Conservation (phyloP, 2,888 invertebrate species). For the Tiliacea citrago region DNA sequence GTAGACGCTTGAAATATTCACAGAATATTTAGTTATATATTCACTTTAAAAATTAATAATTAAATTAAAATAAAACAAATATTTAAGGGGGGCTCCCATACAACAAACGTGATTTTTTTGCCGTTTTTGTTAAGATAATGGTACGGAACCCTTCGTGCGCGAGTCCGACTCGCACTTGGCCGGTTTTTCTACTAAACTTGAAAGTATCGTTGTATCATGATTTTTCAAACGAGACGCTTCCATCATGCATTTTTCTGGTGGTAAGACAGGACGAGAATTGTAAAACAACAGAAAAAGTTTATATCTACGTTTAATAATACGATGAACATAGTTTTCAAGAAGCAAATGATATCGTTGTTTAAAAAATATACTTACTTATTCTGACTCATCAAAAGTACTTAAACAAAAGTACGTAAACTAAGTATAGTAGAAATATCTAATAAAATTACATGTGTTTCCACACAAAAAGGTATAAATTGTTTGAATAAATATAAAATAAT, state of each 20-base stretch:
- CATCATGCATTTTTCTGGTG: not conserved
- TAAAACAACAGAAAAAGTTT: not conserved
- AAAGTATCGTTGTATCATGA: not conserved
- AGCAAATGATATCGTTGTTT: not conserved
- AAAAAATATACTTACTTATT: not conserved
- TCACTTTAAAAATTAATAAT: too few relatives aligned
- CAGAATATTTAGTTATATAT: too few relatives aligned
- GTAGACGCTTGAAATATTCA: too few relatives aligned
- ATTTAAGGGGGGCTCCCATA: too few relatives aligned
- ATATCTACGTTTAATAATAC: not conserved
- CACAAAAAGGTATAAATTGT: not conserved
- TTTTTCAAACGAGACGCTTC: not conserved
- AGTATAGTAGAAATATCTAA: not conserved
- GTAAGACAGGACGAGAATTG: not conserved
- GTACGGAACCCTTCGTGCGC: too few relatives aligned
- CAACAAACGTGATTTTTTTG: too few relatives aligned
- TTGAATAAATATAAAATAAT: slow-evolving; percentile 1
- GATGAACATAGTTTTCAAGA: not conserved
- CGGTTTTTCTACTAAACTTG: not conserved
- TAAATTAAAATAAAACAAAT: too few relatives aligned
- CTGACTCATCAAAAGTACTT: not conserved
- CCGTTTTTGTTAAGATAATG: too few relatives aligned
- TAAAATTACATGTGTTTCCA: slow-evolving; percentile 3
- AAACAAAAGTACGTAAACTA: not conserved
- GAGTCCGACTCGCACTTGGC: too few relatives aligned